These are phyloP conservation scores for Monarcha castaneiventris DNA, from an alignment of 2,113 vertebrate species.

Conservation along the genomic window DNA sequence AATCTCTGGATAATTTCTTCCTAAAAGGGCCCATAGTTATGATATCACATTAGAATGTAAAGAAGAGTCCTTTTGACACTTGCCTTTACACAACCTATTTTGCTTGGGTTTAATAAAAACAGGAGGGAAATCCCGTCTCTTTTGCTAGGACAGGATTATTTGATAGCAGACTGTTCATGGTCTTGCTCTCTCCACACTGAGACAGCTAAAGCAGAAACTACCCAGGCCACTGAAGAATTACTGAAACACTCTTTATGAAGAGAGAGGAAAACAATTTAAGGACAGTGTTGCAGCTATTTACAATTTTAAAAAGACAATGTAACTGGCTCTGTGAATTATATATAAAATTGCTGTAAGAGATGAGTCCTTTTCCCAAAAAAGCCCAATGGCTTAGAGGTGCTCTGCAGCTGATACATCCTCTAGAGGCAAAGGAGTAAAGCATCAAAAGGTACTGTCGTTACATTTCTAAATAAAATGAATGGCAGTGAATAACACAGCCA, in stretches of 20 bases:
- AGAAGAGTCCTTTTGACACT: not conserved
- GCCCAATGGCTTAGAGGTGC: not conserved
- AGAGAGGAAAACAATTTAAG: not conserved
- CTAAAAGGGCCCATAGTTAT: not conserved
- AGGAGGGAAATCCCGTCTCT: accelerated
- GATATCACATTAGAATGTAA: not conserved
- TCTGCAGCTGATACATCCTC: not conserved
- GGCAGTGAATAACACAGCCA: not conserved
- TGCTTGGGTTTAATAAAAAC: not conserved
- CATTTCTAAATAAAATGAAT: not conserved
- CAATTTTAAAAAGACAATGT: not conserved
- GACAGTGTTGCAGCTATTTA: not conserved
- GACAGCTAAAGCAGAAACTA: not conserved
- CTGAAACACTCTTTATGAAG: not conserved
- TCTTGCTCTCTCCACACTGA: not conserved
- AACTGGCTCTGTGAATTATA: not conserved
- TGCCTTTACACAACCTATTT: not conserved
- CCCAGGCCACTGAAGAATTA: not conserved
- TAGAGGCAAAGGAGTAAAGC: not conserved
- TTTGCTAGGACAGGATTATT: not conserved
- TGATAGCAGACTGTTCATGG: not conserved
- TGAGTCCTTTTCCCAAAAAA: not conserved
- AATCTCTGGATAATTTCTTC: not conserved
- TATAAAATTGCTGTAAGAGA: not conserved
- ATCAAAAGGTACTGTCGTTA: not conserved